A percentile compares a stretch with the other conserved stretches of the same genome.
Evolutionary conservation across 2,797 vertebrate species (phyloP).

Genomic region (Salmo trutta): DNA sequence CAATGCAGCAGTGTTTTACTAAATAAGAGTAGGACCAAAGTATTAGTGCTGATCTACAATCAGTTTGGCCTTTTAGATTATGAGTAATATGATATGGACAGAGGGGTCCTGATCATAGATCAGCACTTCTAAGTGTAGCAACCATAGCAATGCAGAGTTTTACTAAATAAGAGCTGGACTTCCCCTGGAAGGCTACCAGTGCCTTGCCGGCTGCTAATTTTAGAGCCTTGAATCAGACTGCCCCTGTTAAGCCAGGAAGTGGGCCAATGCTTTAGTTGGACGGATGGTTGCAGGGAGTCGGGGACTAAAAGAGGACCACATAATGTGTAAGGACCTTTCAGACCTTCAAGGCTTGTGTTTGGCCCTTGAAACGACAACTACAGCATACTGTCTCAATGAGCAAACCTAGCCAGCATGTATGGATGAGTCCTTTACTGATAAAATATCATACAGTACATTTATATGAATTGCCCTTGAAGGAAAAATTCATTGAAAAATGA

Average conservation of each 20-base stretch:
- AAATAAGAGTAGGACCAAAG: conserved; percentile 44
- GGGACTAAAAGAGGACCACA: background rate
- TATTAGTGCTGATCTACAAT: background rate
- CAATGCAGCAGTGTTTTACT: conserved; percentile 10
- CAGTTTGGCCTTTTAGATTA: background rate
- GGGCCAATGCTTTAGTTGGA: conserved; percentile 6
- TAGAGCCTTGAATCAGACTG: conserved; percentile 52
- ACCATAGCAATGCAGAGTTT: background rate
- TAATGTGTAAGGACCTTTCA: background rate
- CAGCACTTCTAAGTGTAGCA: background rate
- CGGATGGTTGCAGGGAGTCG: background rate
- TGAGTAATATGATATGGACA: background rate
- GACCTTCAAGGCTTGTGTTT: background rate
- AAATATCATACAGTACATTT: too few relatives aligned
- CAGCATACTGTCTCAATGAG: background rate
- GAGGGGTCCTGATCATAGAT: background rate
- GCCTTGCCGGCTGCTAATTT: conserved; percentile 41
- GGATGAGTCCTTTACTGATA: background rate
- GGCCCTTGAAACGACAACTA: background rate
- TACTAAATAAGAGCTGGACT: conserved; percentile 15
- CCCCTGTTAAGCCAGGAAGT: conserved; percentile 11
- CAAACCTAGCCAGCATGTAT: background rate
- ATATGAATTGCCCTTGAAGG: too few relatives aligned
- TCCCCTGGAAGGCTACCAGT: conserved; percentile 35
- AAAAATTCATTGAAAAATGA: too few relatives aligned